These are phyloP conservation scores for Autographa gamma DNA, from an alignment of 2,888 invertebrate genomes.

Conservation along the genomic window DNA sequence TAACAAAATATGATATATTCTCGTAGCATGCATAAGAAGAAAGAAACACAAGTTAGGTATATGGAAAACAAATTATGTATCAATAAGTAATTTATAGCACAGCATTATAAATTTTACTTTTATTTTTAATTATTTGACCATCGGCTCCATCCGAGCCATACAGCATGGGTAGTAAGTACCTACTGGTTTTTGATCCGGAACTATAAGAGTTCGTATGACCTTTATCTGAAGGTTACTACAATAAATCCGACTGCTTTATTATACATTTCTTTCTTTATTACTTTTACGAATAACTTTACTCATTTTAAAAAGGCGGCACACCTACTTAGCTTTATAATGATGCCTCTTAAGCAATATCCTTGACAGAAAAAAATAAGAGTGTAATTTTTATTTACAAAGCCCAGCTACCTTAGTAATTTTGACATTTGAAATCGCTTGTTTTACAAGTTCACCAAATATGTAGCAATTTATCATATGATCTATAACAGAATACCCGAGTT, in stretches of 20 bases:
- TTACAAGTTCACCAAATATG: too few species aligned
- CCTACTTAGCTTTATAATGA: background rate
- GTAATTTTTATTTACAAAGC: background rate
- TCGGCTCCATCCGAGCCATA: background rate
- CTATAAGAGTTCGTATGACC: constrained; percentile 4
- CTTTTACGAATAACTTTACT: background rate
- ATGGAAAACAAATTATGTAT: too few species aligned
- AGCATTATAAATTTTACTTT: background rate
- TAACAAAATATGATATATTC: too few species aligned
- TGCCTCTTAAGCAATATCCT: background rate
- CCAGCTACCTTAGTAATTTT: background rate
- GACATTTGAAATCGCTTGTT: background rate
- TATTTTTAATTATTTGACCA: background rate
- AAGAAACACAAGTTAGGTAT: too few species aligned
- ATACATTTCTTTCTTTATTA: constrained; percentile 5
- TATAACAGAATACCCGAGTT: background rate
- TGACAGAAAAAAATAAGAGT: background rate
- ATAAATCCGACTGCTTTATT: background rate
- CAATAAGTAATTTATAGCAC: too few species aligned
- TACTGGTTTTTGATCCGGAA: constrained; percentile 5
- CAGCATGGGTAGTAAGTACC: background rate
- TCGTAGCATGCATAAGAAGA: too few species aligned
- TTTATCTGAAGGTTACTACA: constrained; percentile 5
- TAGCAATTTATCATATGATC: background rate
- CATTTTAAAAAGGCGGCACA: background rate